Percentiles rank a stretch among this genome's conserved stretches.
phyloP scores from a whole-genome alignment of 2,888 invertebrate genomes.

The Sphaeridia pumilis region DNA sequence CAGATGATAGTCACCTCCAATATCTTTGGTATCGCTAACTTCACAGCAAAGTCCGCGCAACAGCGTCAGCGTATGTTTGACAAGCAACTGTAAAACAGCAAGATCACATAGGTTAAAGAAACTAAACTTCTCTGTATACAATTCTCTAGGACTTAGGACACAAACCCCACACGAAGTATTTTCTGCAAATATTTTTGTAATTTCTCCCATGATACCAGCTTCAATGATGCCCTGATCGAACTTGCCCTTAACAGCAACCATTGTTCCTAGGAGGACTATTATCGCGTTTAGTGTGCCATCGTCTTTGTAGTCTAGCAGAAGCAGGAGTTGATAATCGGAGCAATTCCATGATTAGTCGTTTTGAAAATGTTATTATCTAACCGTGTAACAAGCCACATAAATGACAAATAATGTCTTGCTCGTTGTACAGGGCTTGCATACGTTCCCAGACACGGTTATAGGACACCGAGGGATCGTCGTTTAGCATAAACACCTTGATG shows the following conservation, averaged over 20 bases:
- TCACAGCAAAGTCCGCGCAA: conserved; percentile 21
- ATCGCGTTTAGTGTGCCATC: conserved; percentile 26
- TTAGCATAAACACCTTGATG: conserved; percentile 22
- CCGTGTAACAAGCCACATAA: conserved; percentile 9
- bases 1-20: neutral
- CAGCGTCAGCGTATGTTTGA: conserved; percentile 22
- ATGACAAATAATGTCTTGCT: conserved; percentile 12
- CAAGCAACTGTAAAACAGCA: conserved; percentile 14
- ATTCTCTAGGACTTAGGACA: neutral
- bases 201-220: conserved; percentile 20
- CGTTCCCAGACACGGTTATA: conserved; percentile 30
- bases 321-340: no score
- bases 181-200: conserved; percentile 19
- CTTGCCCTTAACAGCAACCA: conserved; percentile 23
- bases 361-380: neutral
- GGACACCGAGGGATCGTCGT: conserved; percentile 25
- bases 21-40: conserved; percentile 4
- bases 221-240: conserved; percentile 19
- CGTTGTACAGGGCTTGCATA: conserved; percentile 17
- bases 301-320: conserved; percentile 12
- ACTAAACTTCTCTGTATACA: neutral
- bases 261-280: conserved; percentile 21
- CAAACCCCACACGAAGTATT: conserved; percentile 7
- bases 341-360: no score
- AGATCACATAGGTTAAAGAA: neutral